Base-by-base conservation (phyloP, 2,113 vertebrate genomes). In the Rhinoptilus africanus region DNA sequence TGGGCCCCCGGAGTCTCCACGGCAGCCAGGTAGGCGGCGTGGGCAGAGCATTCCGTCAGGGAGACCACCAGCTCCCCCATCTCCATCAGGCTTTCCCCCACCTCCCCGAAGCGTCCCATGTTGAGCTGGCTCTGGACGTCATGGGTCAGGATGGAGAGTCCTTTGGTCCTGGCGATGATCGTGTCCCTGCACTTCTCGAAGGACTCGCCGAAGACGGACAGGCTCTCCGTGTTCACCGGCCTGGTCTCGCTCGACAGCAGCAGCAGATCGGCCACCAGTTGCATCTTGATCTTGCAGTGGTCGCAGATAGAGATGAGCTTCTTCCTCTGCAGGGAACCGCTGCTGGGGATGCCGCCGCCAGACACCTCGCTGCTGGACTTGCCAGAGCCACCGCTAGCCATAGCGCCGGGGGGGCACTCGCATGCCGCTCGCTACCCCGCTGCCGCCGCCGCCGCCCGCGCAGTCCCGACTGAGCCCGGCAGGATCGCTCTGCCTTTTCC, bases 51-150 rank as follows among this genome's bases (percentile, higher is more conserved):
- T 86, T 99, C 99, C 0, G 99, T 99, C 96, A 99, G 96, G 14
- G 99, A 99, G 93, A 99, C 99, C 96, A 99, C 99, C 92, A 99
- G 95, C 96, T 99, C 99, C 4, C 99, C 99, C 99, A 99, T 99
- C 97, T 99, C 99, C 97, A 98, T 93, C 84, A 99, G 98, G 91
- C 99, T 99, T 95, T 99, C 99, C 34, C 99, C 99, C 16, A 99
- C 99, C 96, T 99, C 99, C 2, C 97, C 97, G 72, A 99, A 99
- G 94, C 99, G 98, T 92, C 99, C 99, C 99, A 99, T 99, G 96
- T 99, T 99, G 94, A 99, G 99, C 98, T 99, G 99, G 98, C 99
- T 99, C 98, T 99, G 99, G 89, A 99, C 99, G 83, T 99, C 99
- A 10, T 99, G 99, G 43, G 99, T 99, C 87, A 99, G 98, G 83